A percentile compares a stretch with the other conserved stretches of the same genome.
These are phyloP conservation scores for Myxocyprinus asiaticus DNA, from an alignment of 2,113 vertebrate species.

Conservation along the genomic window DNA sequence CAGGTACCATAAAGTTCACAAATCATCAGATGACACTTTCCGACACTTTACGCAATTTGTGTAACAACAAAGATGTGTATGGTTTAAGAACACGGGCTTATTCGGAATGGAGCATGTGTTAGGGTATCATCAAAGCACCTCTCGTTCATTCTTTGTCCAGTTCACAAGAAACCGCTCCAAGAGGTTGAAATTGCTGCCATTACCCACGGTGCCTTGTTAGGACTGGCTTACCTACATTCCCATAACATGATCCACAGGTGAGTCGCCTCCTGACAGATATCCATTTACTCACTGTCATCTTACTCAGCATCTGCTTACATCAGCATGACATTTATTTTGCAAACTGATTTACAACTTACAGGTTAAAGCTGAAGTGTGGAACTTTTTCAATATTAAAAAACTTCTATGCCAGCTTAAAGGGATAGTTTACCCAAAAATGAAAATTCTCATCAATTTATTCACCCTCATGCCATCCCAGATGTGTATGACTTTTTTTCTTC, in stretches of 20 bases:
- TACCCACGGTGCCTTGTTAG: constrained; percentile 98
- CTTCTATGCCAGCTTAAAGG: too few species aligned
- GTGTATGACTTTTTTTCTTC: too few species aligned
- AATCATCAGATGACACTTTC: neutral
- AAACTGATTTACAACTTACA: neutral
- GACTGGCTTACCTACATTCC: constrained; percentile 97
- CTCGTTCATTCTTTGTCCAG: constrained; percentile 61
- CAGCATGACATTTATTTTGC: neutral
- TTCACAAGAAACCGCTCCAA: constrained; percentile 98
- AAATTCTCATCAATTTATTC: too few species aligned
- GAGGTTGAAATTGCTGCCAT: constrained; percentile 99
- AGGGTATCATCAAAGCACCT: neutral
- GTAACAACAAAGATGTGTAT: neutral
- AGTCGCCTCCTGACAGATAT: constrained; percentile 44
- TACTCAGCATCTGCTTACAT: neutral
- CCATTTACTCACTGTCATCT: neutral
- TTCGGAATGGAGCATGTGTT: neutral
- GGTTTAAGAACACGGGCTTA: neutral
- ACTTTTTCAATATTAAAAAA: too few species aligned
- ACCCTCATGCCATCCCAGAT: too few species aligned
- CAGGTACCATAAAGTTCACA: neutral
- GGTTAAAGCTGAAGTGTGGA: too few species aligned
- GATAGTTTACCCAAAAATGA: too few species aligned
- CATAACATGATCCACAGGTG: constrained; percentile 97
- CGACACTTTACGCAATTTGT: neutral